Conservation (phyloP, 2,888 invertebrate genomes). For the Gari tellinella region DNA sequence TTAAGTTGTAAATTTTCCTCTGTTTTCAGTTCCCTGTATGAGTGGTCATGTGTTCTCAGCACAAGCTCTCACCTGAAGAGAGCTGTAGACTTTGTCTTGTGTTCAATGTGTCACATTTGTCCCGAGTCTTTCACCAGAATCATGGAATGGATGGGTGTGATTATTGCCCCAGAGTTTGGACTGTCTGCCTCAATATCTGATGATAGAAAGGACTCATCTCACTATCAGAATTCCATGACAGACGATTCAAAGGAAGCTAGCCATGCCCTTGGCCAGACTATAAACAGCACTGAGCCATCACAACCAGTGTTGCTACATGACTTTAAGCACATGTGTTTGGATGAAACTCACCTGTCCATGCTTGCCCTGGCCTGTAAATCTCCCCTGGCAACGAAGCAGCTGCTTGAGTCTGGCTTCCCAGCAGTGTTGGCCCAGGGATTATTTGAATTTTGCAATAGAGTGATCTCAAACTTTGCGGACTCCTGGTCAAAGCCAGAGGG, state of each 20-base stretch:
- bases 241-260: slow-evolving; percentile 83
- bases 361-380: slow-evolving; percentile 93
- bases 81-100: slow-evolving; percentile 93
- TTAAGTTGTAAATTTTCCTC: not conserved
- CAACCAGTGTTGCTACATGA: slow-evolving; percentile 68
- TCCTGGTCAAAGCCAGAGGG: slow-evolving; percentile 68
- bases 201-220: slow-evolving; percentile 85
- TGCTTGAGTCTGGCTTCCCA: slow-evolving; percentile 91
- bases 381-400: slow-evolving; percentile 90
- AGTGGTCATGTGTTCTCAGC: slow-evolving; percentile 90
- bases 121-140: slow-evolving; percentile 91
- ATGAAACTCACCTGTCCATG: slow-evolving; percentile 88
- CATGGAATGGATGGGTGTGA: slow-evolving; percentile 89
- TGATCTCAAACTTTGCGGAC: slow-evolving; percentile 73
- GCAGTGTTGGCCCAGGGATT: slow-evolving; percentile 81
- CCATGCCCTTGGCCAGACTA: slow-evolving; percentile 58
- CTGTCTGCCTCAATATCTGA: slow-evolving; percentile 87
- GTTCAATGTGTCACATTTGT: slow-evolving; percentile 93
- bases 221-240: slow-evolving; percentile 84
- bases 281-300: slow-evolving; percentile 27
- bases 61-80: slow-evolving; percentile 90
- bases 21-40: slow-evolving; percentile 87
- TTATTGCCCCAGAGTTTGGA: slow-evolving; percentile 84
- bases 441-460: slow-evolving; percentile 81
- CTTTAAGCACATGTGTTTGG: slow-evolving; percentile 76